Conservation (phyloP, 2,888 invertebrate species). For the Xanthorhoe designata region DNA sequence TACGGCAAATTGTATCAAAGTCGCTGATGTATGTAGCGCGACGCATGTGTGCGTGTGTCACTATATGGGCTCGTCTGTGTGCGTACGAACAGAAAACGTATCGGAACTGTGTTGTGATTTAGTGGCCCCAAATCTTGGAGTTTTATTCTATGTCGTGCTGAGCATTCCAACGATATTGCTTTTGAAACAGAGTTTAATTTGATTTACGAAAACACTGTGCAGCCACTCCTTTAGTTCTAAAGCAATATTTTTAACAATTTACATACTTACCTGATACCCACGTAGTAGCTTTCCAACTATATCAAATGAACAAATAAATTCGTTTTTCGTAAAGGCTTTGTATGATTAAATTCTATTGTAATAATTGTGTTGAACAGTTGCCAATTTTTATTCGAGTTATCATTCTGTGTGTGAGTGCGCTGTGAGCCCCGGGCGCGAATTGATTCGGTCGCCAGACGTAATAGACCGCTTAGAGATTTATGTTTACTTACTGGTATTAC, state of each 20-base stretch:
- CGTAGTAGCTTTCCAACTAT: background rate
- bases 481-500: slow-evolving; percentile 40
- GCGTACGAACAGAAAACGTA: slow-evolving; percentile 26
- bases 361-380: background rate
- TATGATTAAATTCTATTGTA: background rate
- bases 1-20: slow-evolving; percentile 78
- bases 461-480: slow-evolving; percentile 32
- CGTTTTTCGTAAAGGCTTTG: background rate
- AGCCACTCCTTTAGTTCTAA: background rate
- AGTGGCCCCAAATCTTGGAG: slow-evolving; percentile 29
- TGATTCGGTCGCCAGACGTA: slow-evolving; percentile 18
- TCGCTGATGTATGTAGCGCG: slow-evolving; percentile 65
- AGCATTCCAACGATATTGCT: slow-evolving; percentile 29
- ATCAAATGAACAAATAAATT: background rate
- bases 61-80: background rate
- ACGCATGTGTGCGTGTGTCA: slow-evolving; percentile 32
- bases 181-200: slow-evolving; percentile 22
- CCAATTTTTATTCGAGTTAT: background rate
- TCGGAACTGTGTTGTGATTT: slow-evolving; percentile 36
- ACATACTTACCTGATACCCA: background rate
- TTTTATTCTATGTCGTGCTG: slow-evolving; percentile 28
- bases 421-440: slow-evolving; percentile 10
- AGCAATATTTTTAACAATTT: background rate
- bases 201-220: slow-evolving; percentile 20
- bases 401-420: slow-evolving; percentile 8